Base-by-base conservation (phyloP, 2,888 invertebrate genomes). In the Drosophila cognata region DNA sequence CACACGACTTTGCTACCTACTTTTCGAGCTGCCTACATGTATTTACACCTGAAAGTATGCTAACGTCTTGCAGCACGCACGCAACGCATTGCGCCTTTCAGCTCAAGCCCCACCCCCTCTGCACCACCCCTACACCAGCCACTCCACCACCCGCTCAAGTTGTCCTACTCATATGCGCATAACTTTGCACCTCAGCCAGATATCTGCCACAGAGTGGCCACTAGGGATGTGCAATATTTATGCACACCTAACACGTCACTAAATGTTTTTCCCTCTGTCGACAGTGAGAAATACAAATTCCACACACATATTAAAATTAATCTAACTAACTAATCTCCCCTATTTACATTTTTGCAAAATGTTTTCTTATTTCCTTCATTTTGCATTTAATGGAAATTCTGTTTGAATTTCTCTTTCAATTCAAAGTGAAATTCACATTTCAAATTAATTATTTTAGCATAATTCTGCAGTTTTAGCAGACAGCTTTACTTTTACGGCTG, bases 61-160 rank as follows among this genome's bases (percentile, higher is more conserved):
- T 91, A 91, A 91, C 88, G 88, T 91, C 84, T 88, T 91, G 82
- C 71, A 78, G 81, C 91, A 91, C 91, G 91, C 91, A 91, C 89
- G 82, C 88, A 74, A 81, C 63, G 77, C 71, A 46, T 48, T 68
- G 63, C 63, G 43, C 64, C 71, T 57, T 11, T 18, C 38, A 52
- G 59, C 57, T 28, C 38, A 16, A 46, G 2, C 29, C 13, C 50
- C 41, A 35, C 6, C 66, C 31, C 4, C 55, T 25, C 46, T 46
- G 16, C 46, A 8, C 36, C 56, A 21, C 4, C 31, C 6, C 16
- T 8, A 3, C 36, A 33, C 28, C 33, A 5, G 1, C 6, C 46
- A 50, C 50, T 16, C 7, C 11, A 0, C 43, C 31, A 25, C 28
- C 18, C 38, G 13, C 70, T 57, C 51, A 50, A 60, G n/a, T 72